Evolutionary conservation across 23 tunicate genomes (phyloP).

Genomic region (Botrylloides violaceus): DNA sequence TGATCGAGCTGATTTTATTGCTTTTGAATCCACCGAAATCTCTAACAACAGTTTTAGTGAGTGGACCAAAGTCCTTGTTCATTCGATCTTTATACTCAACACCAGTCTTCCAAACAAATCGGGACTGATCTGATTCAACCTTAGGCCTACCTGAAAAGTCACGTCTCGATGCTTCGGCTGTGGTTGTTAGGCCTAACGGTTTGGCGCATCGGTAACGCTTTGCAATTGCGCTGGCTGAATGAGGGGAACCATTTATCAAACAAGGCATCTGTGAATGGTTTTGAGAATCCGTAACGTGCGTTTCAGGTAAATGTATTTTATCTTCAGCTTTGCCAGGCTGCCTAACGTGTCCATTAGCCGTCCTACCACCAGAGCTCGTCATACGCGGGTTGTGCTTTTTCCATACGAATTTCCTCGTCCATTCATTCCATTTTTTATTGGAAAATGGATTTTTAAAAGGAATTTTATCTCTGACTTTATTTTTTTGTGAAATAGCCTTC

Average conservation of each 20-base stretch:
- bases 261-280: neutral
- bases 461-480: too few relatives aligned
- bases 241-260: neutral
- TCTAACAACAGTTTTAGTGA: neutral
- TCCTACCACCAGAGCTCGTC: neutral
- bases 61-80: neutral
- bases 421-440: neutral
- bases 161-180: too few relatives aligned
- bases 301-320: neutral
- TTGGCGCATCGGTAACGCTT: neutral
- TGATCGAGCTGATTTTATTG: neutral
- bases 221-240: neutral
- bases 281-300: neutral
- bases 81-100: neutral
- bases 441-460: neutral
- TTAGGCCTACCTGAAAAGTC: too few relatives aligned
- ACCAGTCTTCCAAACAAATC: neutral
- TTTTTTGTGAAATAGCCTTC: too few relatives aligned
- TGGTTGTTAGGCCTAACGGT: neutral
- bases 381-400: too few relatives aligned
- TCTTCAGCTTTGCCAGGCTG: neutral
- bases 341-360: neutral
- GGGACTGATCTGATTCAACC: neutral
- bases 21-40: neutral
- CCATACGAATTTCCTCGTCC: neutral